A percentile compares a stretch with the other conserved stretches of the same genome.
Conservation (phyloP, 2,797 vertebrate genomes). For the Falco columbarius region DNA sequence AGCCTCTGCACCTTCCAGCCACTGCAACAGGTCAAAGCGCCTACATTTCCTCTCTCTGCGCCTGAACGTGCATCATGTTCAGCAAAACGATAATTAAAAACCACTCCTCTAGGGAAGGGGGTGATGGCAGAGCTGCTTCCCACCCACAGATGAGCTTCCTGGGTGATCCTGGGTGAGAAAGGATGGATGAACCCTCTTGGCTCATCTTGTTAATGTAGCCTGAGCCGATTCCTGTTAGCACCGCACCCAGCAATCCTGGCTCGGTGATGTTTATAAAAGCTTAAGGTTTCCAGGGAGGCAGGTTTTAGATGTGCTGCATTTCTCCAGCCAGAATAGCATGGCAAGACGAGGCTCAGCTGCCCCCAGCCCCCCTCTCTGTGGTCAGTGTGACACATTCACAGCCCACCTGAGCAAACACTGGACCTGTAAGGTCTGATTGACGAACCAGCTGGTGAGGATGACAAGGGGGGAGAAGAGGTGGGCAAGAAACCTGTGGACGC, state of each 20-base stretch:
- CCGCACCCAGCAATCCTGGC: background rate
- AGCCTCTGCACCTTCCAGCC: background rate
- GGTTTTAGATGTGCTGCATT: background rate
- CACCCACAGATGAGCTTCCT: background rate
- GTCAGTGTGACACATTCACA: background rate
- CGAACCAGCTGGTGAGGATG: background rate
- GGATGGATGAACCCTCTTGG: background rate
- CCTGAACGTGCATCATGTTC: background rate
- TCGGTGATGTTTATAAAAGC: background rate
- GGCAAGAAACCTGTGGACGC: rapidly evolving
- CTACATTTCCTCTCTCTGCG: background rate
- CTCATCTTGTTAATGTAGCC: background rate
- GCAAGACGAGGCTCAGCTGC: background rate
- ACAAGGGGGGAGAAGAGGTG: background rate
- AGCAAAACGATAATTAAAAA: background rate
- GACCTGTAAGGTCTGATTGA: rapidly evolving
- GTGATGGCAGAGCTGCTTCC: background rate
- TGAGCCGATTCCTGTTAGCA: background rate
- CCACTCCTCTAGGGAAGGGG: background rate
- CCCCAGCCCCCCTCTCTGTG: background rate
- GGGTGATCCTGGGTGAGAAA: rapidly evolving
- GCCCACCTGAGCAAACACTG: background rate
- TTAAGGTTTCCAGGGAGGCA: background rate
- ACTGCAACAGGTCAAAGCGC: background rate
- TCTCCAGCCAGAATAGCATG: rapidly evolving